Evolutionary conservation across 2,888 invertebrate species (phyloP).

Genomic region (Ennomos quercinarius): DNA sequence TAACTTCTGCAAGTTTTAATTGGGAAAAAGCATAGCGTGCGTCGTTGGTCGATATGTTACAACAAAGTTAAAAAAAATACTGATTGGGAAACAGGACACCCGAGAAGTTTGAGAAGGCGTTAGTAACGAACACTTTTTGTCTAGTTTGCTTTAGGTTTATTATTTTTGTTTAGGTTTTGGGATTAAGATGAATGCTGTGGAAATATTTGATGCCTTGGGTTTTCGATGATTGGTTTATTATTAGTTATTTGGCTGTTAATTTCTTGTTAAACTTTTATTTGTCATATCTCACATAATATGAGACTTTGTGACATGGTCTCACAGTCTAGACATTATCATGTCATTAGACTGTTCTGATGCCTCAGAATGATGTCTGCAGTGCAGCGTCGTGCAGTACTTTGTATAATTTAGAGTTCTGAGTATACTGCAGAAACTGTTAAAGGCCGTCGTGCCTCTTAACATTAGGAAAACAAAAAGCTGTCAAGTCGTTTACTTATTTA

Average conservation of each 20-base stretch:
- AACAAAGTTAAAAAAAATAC: conserved; percentile 28
- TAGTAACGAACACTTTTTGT: conserved; percentile 13
- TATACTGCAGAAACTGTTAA: no score
- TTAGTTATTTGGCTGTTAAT: conserved; percentile 5
- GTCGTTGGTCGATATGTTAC: conserved; percentile 32
- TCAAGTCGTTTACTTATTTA: no score
- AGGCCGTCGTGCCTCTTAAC: no score
- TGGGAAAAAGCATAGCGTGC: conserved; percentile 49
- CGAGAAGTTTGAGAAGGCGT: not conserved
- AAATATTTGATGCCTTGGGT: conserved; percentile 9
- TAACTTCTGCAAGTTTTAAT: conserved; percentile 62
- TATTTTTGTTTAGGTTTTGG: conserved; percentile 27
- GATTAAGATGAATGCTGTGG: conserved; percentile 13
- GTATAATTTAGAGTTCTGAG: no score
- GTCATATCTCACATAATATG: no score
- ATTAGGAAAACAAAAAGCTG: no score
- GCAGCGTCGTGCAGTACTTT: no score
- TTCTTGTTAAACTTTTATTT: no score
- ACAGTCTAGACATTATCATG: no score
- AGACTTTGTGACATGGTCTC: no score
- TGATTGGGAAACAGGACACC: conserved; percentile 27
- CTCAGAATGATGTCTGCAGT: no score
- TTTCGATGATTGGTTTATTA: conserved; percentile 6
- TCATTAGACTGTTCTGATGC: no score
- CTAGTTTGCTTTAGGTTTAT: conserved; percentile 17